Percentiles rank a stretch among this genome's conserved stretches.
phyloP scores from a whole-genome alignment of 1,140 invertebrate species.

The Dysdera silvatica region DNA sequence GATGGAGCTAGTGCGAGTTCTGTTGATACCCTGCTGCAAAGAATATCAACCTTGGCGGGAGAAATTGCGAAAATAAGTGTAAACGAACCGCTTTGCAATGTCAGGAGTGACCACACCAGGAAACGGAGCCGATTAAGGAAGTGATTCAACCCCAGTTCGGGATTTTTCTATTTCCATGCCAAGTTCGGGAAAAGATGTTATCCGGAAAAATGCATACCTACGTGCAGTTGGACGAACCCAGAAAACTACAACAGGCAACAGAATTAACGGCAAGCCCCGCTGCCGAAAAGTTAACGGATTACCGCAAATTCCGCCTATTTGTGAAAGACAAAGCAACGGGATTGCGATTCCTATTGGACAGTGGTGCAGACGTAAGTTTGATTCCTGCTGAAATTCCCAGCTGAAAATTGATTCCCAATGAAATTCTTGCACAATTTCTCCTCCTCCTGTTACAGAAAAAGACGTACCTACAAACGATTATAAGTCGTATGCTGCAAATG shows the following conservation, averaged over 20 bases:
- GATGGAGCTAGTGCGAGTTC: no score
- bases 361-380: background rate
- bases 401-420: background rate
- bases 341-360: conserved; percentile 3
- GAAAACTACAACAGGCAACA: background rate
- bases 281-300: background rate
- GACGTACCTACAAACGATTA: no score
- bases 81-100: no score
- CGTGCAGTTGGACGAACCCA: background rate
- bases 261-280: conserved; percentile 7
- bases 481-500: conserved; percentile 15
- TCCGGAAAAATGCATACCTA: background rate
- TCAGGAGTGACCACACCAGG: no score
- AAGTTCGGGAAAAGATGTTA: conserved; percentile 1
- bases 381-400: no score
- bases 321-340: background rate
- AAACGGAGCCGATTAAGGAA: no score
- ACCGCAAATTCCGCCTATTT: conserved; percentile 10
- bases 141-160: background rate
- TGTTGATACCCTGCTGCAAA: no score
- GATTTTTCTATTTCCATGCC: background rate
- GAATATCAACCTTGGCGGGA: no score
- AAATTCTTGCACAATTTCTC: no score
- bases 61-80: no score
- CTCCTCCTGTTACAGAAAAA: no score